Base-by-base conservation (phyloP, 1,140 invertebrate genomes). In the Heliothis subflexa region DNA sequence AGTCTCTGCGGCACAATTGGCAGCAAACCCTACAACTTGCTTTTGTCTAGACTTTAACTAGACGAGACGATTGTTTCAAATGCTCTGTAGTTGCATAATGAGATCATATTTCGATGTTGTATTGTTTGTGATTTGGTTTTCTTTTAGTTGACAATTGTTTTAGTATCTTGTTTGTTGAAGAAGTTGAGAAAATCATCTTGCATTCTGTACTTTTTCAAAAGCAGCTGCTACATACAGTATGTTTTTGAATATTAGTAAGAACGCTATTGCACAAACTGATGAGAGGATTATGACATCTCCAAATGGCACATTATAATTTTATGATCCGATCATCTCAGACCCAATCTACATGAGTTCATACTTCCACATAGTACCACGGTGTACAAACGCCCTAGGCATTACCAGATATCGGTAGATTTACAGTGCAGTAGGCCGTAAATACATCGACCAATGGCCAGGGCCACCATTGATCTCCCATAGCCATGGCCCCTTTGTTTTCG, bases 341-440 rank as follows among this genome's bases (percentile, higher is more conserved):
- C 33, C 33, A 9, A 40, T 13, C 25, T 12, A 18, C 62, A 49
- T 47, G 13, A 18, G 16, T 13, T 49, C 14, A 12, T 9, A 68
- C 45, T 68, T 57, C 52, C n/a, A 18, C 16, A 54, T 33, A n/a
- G 61, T 16, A 45, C 47, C 25, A 55, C 4, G 11, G 11, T 12
- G 40, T 57, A 55, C 68, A 49, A 52, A 18, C 47, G 85, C 89
- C 86, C 79, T 78, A 80, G 88, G 88, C 88, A 64, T 78, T 73
- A 66, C 78, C 86, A 85, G 89, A 86, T 92, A 92, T 92, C 89
- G 81, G 14, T 79, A 83, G 84, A 87, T 92, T 92, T 89, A 92
- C 89, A 88, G 89, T 81, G 88, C 89, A 92, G 86, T 90, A 88
- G 84, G 78, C 88, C 82, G 89, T 91, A 89, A 92, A 91, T 90